Percentiles rank a stretch among this genome's conserved stretches.
These are phyloP conservation scores for Drosophila algonquin DNA, from an alignment of 2,888 invertebrate genomes.

Conservation along the genomic window DNA sequence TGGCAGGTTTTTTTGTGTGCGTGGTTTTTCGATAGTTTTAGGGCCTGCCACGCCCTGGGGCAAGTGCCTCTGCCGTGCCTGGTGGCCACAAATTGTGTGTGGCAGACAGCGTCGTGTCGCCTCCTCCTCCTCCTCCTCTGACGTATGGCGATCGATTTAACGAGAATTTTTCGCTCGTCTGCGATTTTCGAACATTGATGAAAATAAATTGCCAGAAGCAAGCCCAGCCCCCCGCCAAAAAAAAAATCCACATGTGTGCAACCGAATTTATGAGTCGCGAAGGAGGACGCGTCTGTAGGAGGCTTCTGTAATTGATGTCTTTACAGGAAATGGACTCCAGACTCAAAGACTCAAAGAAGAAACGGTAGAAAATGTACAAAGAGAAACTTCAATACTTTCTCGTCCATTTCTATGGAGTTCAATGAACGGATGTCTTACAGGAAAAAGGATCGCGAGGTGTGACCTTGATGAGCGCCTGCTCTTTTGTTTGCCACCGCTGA, in stretches of 20 bases:
- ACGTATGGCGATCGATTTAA: slow-evolving; percentile 63
- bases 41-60: slow-evolving; percentile 28
- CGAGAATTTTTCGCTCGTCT: slow-evolving; percentile 64
- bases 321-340: slow-evolving; percentile 71
- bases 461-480: slow-evolving; percentile 57
- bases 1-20: slow-evolving; percentile 1
- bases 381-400: background rate
- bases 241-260: background rate
- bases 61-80: slow-evolving; percentile 29
- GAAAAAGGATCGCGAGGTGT: background rate
- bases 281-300: background rate
- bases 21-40: slow-evolving; percentile 18
- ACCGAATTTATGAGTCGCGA: background rate
- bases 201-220: slow-evolving; percentile 74
- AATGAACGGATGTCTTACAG: slow-evolving; percentile 60
- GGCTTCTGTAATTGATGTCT: slow-evolving; percentile 42
- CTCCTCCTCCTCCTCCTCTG: background rate
- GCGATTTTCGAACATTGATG: slow-evolving; percentile 75
- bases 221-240: background rate
- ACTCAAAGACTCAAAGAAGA: slow-evolving; percentile 33
- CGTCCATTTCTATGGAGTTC: slow-evolving; percentile 54
- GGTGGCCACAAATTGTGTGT: slow-evolving; percentile 45
- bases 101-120: slow-evolving; percentile 19
- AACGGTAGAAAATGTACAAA: background rate
- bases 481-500: slow-evolving; percentile 9